Base-by-base conservation (phyloP, 2,113 vertebrate genomes). In the Spheniscus mendiculus region DNA sequence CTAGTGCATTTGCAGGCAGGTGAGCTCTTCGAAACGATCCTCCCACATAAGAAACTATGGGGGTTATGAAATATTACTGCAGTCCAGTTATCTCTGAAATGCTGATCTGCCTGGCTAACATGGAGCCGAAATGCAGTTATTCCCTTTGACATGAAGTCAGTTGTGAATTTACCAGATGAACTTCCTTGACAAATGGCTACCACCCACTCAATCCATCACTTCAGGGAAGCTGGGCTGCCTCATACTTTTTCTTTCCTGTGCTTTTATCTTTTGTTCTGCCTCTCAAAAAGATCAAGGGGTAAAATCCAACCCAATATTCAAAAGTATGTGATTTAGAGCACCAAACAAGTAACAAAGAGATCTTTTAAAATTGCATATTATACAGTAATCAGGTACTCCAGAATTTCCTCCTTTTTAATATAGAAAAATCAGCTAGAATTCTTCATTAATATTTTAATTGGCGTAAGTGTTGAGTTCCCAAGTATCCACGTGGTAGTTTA, bases 361-460 rank as follows among this genome's bases (percentile, higher is more conserved):
- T 81, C n/a, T 95, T 85, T 84, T 61, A 40, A 90, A 92, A 84
- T 34, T 34, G 3, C 15, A 8, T 66, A 42, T 47, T 83, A 52
- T 56, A 59, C n/a, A 87, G 42, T 67, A 49, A 66, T 63, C 45
- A 40, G 19, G 55, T 55, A 59, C 38, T 83, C 82, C 40, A 90
- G 21, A 85, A 19, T n/a, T 71, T 85, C 49, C 7, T 90, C 34
- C 45, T 85, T 96, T 80, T 93, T 81, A 94, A 87, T 71, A 66
- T 0, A 61, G 59, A 84, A 89, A 86, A 88, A 74, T 62, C 53
- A 78, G 45, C 66, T 72, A 69, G 77, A 94, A 85, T 34, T 90
- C 52, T 90, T 78, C 58, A 90, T 96, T 96, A 95, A 90, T 96
- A 90, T 96, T 97, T 97, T 96, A 97, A 95, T 90, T 97, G 63